Percentiles rank a stretch among this genome's conserved stretches.
These are phyloP conservation scores for Silurus lanzhouensis DNA, from an alignment of 2,797 vertebrate species.

Conservation along the genomic window DNA sequence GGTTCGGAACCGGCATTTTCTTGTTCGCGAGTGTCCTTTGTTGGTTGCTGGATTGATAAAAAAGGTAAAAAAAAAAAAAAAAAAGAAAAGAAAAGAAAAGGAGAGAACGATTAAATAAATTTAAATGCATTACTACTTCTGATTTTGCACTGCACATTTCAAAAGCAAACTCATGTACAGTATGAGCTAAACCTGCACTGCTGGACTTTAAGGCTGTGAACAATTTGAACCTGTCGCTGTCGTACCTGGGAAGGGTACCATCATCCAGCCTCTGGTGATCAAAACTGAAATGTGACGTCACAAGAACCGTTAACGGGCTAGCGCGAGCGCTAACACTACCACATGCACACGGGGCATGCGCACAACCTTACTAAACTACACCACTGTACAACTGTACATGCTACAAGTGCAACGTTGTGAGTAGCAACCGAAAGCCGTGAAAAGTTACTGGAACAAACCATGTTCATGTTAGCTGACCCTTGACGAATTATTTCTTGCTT, in stretches of 20 bases:
- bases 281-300: slow-evolving; percentile 81
- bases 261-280: slow-evolving; percentile 82
- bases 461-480: not conserved
- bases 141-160: not conserved
- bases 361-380: not conserved
- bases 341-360: slow-evolving; percentile 36
- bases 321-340: not conserved
- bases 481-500: not conserved
- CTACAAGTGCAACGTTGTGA: not conserved
- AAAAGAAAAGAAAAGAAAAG: no score
- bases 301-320: slow-evolving; percentile 73
- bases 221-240: slow-evolving; percentile 79
- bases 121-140: no score
- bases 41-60: slow-evolving; percentile 79
- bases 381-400: slow-evolving; percentile 15
- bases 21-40: slow-evolving; percentile 91
- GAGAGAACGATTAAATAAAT: no score
- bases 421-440: not conserved
- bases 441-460: not conserved
- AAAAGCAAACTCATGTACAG: no score
- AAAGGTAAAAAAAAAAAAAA: not conserved
- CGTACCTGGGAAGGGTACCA: slow-evolving; percentile 73
- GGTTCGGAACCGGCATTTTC: slow-evolving; percentile 92
- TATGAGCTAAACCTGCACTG: not conserved
- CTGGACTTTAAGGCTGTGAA: slow-evolving; percentile 32